phyloP scores from a whole-genome alignment of 2,888 invertebrate genomes.

The Bimastos eiseni region DNA sequence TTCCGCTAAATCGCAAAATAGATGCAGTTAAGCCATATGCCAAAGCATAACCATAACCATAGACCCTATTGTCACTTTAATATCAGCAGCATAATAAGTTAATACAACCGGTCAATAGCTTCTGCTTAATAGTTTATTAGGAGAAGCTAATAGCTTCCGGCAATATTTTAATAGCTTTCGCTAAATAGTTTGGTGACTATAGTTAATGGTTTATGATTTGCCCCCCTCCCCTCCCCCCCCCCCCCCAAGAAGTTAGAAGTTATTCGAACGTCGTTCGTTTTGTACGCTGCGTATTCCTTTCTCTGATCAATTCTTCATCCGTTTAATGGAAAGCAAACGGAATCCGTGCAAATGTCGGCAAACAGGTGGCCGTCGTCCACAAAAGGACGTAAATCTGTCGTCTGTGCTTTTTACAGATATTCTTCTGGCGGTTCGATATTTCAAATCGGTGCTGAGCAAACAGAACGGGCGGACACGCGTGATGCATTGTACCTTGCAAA shows the following conservation, averaged over 20 bases:
- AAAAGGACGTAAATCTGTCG: no score
- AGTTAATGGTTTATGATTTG: background rate
- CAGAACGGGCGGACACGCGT: background rate
- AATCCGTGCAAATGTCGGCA: background rate
- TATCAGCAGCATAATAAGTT: no score
- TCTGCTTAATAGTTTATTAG: no score
- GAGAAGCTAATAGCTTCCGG: no score
- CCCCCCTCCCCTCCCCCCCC: background rate
- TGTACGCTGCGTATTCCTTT: background rate
- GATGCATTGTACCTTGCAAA: background rate
- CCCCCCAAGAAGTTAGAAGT: background rate
- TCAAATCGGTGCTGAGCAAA: background rate
- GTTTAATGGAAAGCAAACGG: slow-evolving; percentile 13
- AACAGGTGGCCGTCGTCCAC: background rate
- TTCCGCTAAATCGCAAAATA: no score
- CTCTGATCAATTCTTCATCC: background rate
- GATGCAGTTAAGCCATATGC: no score
- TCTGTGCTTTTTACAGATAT: background rate
- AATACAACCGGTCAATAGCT: no score
- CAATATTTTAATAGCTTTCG: no score
- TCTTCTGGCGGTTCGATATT: background rate
- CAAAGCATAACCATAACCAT: no score
- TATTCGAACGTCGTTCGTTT: background rate
- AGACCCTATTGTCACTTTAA: no score
- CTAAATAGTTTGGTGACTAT: no score